phyloP scores from a whole-genome alignment of 2,797 vertebrate species.

The Poliocrania exsul region DNA sequence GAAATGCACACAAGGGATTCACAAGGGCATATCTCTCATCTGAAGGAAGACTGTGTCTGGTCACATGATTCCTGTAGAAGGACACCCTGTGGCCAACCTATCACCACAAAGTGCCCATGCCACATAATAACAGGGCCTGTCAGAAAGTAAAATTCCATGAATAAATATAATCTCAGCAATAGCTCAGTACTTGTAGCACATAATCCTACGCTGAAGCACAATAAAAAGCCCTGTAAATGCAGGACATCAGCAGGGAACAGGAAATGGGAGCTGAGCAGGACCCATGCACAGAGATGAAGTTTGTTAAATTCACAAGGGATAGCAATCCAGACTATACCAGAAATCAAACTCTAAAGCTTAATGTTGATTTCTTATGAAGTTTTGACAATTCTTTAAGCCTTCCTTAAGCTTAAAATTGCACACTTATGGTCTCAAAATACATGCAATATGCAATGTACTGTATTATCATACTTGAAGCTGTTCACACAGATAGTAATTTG shows the following conservation, averaged over 20 bases:
- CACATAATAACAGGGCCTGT: background rate
- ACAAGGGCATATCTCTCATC: background rate
- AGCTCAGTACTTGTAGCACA: background rate
- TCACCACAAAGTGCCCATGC: background rate
- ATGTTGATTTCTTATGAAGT: background rate
- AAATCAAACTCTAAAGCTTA: background rate
- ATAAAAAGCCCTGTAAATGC: background rate
- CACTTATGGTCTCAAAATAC: background rate
- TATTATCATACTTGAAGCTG: background rate
- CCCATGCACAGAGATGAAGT: background rate
- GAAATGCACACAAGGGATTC: background rate
- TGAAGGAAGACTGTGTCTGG: background rate
- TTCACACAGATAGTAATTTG: background rate
- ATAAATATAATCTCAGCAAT: background rate
- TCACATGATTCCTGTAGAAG: background rate
- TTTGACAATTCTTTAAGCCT: background rate
- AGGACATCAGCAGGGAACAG: background rate
- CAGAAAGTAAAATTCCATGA: constrained; percentile 8
- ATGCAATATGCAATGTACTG: background rate
- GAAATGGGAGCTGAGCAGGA: background rate
- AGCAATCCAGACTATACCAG: background rate
- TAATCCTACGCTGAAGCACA: background rate
- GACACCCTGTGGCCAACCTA: background rate
- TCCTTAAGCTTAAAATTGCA: background rate
- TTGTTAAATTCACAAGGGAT: background rate